A percentile compares a stretch with the other conserved stretches of the same genome.
These are phyloP conservation scores for Opisthocomus hoazin DNA, from an alignment of 2,113 vertebrate genomes.

Conservation along the genomic window DNA sequence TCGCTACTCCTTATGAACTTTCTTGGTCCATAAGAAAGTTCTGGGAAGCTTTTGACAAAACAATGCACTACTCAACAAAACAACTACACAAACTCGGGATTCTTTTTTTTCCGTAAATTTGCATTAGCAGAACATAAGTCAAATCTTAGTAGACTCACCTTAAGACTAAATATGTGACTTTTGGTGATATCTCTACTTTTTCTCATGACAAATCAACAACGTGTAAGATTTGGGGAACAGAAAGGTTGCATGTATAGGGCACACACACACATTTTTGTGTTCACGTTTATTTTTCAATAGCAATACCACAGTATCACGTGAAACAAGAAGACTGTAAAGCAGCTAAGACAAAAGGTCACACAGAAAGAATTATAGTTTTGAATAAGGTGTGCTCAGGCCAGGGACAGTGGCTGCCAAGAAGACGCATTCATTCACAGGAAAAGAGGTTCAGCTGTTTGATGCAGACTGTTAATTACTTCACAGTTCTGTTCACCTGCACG, in stretches of 20 bases:
- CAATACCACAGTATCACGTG: accelerated
- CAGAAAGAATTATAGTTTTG: neutral
- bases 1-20: neutral
- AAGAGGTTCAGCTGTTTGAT: neutral
- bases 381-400: neutral
- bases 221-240: neutral
- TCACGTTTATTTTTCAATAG: accelerated
- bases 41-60: neutral
- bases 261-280: no score
- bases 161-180: neutral
- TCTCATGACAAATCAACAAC: neutral
- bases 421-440: neutral
- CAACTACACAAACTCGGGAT: neutral
- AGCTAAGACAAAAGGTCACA: neutral
- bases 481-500: neutral
- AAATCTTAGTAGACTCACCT: neutral
- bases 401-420: neutral
- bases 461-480: neutral
- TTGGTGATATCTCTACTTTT: accelerated
- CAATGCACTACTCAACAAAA: accelerated
- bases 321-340: neutral
- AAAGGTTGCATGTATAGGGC: accelerated
- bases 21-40: neutral
- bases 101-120: neutral
- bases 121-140: accelerated